phyloP scores from a whole-genome alignment of 2,113 vertebrate species.

The Ciconia maguari region DNA sequence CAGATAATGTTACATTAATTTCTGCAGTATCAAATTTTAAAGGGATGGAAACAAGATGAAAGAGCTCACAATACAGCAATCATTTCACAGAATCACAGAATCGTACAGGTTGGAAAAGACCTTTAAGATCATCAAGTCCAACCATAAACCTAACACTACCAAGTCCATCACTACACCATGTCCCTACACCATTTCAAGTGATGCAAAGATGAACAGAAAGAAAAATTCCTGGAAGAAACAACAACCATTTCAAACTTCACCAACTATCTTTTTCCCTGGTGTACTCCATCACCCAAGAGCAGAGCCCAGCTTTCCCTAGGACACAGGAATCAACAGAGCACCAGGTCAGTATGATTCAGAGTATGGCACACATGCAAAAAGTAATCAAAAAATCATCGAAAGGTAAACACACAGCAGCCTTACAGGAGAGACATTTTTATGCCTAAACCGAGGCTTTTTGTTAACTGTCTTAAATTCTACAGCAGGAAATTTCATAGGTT shows the following conservation, averaged over 20 bases:
- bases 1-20: constrained; percentile 2
- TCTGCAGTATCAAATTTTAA: constrained; percentile 19
- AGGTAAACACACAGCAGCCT: background rate
- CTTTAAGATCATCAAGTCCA: too few species aligned
- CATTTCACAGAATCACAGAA: background rate
- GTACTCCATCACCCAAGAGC: background rate
- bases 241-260: background rate
- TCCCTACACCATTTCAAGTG: background rate
- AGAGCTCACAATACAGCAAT: background rate
- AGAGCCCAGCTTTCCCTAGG: background rate
- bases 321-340: background rate
- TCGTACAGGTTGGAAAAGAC: too few species aligned
- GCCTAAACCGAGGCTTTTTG: background rate
- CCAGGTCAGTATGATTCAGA: background rate
- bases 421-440: background rate
- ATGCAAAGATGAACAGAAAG: background rate
- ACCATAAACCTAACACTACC: too few species aligned
- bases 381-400: background rate
- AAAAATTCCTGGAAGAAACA: background rate
- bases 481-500: background rate
- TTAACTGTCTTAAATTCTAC: background rate
- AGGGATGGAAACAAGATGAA: constrained; percentile 1
- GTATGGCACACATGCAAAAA: background rate
- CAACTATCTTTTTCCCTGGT: background rate
- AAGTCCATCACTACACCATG: too few species aligned